A percentile compares a stretch with the other conserved stretches of the same genome.
These are phyloP conservation scores for Brienomyrus longianalis DNA, from an alignment of 2,113 vertebrate genomes.

Conservation along the genomic window DNA sequence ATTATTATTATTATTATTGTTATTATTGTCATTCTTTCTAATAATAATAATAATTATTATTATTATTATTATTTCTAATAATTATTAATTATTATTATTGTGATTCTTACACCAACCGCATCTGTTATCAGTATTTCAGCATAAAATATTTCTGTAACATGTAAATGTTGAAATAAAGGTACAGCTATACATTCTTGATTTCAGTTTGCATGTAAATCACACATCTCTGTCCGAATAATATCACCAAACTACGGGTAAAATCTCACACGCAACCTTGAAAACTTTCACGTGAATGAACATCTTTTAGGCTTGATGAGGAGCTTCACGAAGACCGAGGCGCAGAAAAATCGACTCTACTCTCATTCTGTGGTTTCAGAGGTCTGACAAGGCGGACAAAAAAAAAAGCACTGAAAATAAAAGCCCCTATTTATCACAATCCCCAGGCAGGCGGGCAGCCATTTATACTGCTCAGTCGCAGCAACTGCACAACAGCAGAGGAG, in stretches of 20 bases:
- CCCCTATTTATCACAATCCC: conserved; percentile 54
- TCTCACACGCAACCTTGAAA: not conserved
- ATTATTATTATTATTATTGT: not conserved
- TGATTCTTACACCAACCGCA: not conserved
- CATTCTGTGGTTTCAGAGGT: not conserved
- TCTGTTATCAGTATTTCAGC: not conserved
- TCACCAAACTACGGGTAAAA: not conserved
- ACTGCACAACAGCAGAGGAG: conserved; percentile 41
- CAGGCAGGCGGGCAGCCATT: conserved; percentile 44
- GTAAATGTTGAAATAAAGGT: not conserved
- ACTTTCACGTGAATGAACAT: not conserved
- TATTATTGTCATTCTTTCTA: not conserved
- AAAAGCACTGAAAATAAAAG: conserved; percentile 44
- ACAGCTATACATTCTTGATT: not conserved
- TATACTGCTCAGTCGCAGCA: conserved; percentile 39
- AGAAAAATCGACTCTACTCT: not conserved
- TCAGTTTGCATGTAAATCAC: not conserved
- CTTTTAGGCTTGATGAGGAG: not conserved
- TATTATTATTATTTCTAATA: not conserved
- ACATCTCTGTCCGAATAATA: not conserved
- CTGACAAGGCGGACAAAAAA: conserved; percentile 8
- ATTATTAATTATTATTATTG: not conserved
- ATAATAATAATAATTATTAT: not conserved
- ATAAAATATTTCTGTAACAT: not conserved
- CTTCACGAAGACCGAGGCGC: not conserved